Evolutionary conservation across 2,797 vertebrate species (phyloP), one percentile per base, ranked within the genome.

Genomic region (Pipistrellus nathusii): DNA sequence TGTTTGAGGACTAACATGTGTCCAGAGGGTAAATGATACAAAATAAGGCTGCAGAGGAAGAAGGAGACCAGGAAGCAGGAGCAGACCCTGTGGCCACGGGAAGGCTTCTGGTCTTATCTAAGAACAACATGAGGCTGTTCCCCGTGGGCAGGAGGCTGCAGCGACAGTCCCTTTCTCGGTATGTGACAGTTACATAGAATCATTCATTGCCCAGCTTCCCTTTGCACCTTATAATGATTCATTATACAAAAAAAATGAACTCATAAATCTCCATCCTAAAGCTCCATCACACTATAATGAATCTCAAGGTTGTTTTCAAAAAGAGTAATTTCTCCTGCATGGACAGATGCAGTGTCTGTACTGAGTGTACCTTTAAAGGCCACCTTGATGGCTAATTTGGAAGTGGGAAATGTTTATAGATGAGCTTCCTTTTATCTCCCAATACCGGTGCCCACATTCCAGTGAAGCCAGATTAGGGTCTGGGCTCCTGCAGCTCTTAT

Each of bases 221-320:
- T 57, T 66, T 76, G 57, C 6, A 38, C 30, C 35, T 27, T 76
- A 15, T 69, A 51, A 35, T 25, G 41, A 41, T 46, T 80, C 18
- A 11, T 77, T 48, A 66, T 78, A 17, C 2, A 66, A 48, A 81
- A 94, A 51, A 94, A 59, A 51, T 51, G 76, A 82, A 59, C 75
- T 76, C 23, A 35, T 14, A 71, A 51, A 72, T 13, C 51, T 84
- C 76, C 30, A 32, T 46, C 11, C 13, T 8, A 69, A 62, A 80
- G 17, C 35, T 73, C 51, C 48, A 30, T 32, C 8, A 32, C 23
- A 12, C 41, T 30, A 7, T 9, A 55, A 32, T 44, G 35, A 38
- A 68, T 53, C 62, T 72, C 66, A n/a, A 48, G n/a, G 3, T 53
- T 62, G 32, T 66, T 85, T 90, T 90, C 25, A 44, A 55, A 87